Evolutionary conservation across 2,113 vertebrate genomes (phyloP).

Genomic region (Catharus fuscescens): DNA sequence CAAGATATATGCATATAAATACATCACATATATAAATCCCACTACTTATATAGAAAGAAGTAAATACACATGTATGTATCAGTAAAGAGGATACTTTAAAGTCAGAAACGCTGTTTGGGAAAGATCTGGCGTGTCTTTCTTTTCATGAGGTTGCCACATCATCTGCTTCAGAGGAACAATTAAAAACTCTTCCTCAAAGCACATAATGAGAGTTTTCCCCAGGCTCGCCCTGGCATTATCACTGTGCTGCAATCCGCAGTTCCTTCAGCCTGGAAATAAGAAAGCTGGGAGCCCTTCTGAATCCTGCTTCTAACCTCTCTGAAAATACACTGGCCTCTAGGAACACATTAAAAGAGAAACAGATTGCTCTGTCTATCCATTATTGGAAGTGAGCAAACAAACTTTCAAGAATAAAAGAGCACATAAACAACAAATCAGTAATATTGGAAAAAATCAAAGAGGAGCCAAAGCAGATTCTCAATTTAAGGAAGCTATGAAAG

Average conservation of each 20-base stretch:
- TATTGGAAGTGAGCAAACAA: conserved; percentile 9
- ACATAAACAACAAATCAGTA: conserved; percentile 12
- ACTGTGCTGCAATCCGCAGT: accelerated
- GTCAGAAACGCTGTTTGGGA: neutral
- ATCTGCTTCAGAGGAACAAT: conserved; percentile 9
- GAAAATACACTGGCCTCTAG: neutral
- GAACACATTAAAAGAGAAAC: neutral
- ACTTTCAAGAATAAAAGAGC: neutral
- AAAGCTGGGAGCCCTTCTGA: neutral
- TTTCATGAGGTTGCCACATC: neutral
- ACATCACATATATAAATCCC: neutral
- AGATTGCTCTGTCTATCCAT: neutral
- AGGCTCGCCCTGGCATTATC: neutral
- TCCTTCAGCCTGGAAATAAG: neutral
- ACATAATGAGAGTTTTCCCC: neutral
- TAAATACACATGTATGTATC: accelerated
- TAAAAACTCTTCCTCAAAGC: conserved; percentile 6
- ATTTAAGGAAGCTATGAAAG: conserved; percentile 6
- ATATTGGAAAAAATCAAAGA: neutral
- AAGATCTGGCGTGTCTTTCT: neutral
- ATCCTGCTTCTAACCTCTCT: neutral
- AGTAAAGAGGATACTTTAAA: neutral
- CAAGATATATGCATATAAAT: neutral
- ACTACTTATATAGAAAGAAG: neutral
- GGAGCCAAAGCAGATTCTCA: conserved; percentile 20